Base-by-base conservation (phyloP, 2,113 vertebrate genomes). In the Pituophis catenifer region DNA sequence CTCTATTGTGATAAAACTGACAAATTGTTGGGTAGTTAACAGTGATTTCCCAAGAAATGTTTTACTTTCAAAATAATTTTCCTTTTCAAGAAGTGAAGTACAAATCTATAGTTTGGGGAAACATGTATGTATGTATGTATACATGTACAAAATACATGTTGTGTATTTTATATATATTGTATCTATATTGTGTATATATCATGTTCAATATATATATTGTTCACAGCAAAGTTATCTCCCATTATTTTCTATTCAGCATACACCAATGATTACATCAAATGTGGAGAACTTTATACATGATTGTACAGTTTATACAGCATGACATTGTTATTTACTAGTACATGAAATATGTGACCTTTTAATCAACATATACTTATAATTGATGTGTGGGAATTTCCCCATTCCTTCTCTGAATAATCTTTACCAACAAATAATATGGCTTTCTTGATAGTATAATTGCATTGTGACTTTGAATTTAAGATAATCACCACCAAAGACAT, bases 391-490 rank as follows among this genome's bases (percentile, higher is more conserved):
- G 88, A 90, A 95, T 86, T n/a, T 91, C 55, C 52, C 86, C 93
- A 5, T 93, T 96, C 92, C 21, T 90, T 54, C 91, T 91, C 75
- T 44, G 75, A 96, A 91, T 97, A 97, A 97, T 95, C 97, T 70
- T 44, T 97, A 96, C 96, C 96, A 95, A 95, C 91, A 94, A 94
- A 94, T 95, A 95, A 95, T 98, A 98, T 98, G 98, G 98, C 98
- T 98, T 97, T 97, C 97, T 97, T 95, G 92, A 96, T 93, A 96
- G 94, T 91, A 94, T 95, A 96, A 89, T 95, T 97, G 94, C 96
- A 96, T 95, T 96, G 95, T 96, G 96, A 96, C 97, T 91, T 92
- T 91, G 92, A 93, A 94, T 86, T 94, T 55, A 2, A 0, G 57
- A 92, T 95, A 94, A 93, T 75, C 94, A 94, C 91, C 33, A 53